These are phyloP conservation scores for Indicator maculatus DNA, from an alignment of 2,113 vertebrate species.

Conservation along the genomic window DNA sequence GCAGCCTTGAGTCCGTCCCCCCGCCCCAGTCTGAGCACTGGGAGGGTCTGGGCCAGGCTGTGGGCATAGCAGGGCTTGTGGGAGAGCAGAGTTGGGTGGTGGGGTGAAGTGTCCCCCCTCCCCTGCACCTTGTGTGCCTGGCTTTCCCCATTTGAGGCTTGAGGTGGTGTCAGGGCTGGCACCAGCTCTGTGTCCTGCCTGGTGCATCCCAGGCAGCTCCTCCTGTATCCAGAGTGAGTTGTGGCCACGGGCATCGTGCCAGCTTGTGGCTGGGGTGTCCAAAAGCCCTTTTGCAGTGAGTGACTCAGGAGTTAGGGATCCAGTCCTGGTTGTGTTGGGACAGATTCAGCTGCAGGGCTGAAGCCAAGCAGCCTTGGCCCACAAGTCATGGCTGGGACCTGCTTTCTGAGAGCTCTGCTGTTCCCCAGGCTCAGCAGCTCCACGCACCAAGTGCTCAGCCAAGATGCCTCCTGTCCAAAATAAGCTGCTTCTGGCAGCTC, in stretches of 20 bases:
- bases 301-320: slow-evolving; percentile 14
- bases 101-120: background rate
- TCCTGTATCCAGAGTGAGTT: accelerated
- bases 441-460: background rate
- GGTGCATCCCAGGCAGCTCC: background rate
- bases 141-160: background rate
- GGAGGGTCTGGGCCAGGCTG: background rate
- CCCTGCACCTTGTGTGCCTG: background rate
- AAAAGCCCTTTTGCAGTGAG: background rate
- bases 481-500: slow-evolving; percentile 13
- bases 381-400: background rate
- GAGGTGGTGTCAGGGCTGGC: background rate
- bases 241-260: background rate
- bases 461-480: slow-evolving; percentile 38
- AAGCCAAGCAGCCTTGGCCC: background rate
- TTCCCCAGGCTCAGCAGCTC: slow-evolving; percentile 27
- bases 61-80: background rate
- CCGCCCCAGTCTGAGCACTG: accelerated
- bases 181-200: background rate
- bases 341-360: background rate
- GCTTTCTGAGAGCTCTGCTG: background rate
- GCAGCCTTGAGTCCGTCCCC: background rate
- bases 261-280: background rate
- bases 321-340: background rate
- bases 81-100: background rate